Evolutionary conservation across 2,797 vertebrate genomes (phyloP).

Genomic region (Rhinophrynus dorsalis): DNA sequence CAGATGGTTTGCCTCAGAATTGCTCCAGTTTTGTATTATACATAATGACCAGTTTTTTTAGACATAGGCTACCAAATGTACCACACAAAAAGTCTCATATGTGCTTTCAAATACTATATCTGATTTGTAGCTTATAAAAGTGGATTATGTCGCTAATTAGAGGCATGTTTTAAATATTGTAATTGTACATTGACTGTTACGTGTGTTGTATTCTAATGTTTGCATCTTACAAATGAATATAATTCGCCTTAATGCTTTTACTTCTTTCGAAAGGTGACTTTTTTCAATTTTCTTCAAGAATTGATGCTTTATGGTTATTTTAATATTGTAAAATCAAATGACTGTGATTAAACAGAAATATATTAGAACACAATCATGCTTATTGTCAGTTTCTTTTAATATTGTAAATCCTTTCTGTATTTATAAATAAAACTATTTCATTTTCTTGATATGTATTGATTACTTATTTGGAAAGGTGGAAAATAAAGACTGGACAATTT

Average conservation of each 20-base stretch:
- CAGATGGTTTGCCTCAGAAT: too few relatives aligned
- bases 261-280: slow-evolving; percentile 52
- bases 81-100: slow-evolving; percentile 46
- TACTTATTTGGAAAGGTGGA: background rate
- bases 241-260: slow-evolving; percentile 56
- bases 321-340: slow-evolving; percentile 32
- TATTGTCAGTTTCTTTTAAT: slow-evolving; percentile 58
- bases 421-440: slow-evolving; percentile 61
- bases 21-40: too few relatives aligned
- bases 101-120: slow-evolving; percentile 50
- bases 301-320: slow-evolving; percentile 45
- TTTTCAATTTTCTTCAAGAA: slow-evolving; percentile 55
- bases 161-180: slow-evolving; percentile 59
- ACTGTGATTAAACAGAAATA: slow-evolving; percentile 47
- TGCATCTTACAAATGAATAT: slow-evolving; percentile 54
- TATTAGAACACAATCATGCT: slow-evolving; percentile 51
- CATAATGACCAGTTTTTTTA: too few relatives aligned
- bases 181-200: slow-evolving; percentile 56
- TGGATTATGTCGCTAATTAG: slow-evolving; percentile 58
- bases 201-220: slow-evolving; percentile 55
- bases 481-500: background rate
- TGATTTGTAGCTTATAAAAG: slow-evolving; percentile 52
- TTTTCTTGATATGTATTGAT: slow-evolving; percentile 52
- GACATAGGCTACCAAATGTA: slow-evolving; percentile 32
- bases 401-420: slow-evolving; percentile 59